Evolutionary conservation across 2,888 invertebrate genomes (phyloP).

Genomic region (Dryomyza anilis): DNA sequence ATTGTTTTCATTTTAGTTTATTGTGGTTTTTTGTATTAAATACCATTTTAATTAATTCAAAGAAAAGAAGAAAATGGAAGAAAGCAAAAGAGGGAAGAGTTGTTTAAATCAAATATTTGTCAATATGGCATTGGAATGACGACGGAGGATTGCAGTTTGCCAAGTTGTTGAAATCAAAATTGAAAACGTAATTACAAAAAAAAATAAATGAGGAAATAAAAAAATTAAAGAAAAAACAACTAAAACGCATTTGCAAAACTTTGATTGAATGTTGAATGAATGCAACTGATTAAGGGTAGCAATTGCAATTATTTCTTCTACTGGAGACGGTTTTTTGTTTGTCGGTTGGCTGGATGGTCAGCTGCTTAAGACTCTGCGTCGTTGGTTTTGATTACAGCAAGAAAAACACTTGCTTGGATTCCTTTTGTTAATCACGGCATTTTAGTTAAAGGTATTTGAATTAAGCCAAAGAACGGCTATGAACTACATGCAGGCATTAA

Average conservation of each 20-base stretch:
- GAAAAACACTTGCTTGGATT: slow-evolving; percentile 58
- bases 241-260: slow-evolving; percentile 10
- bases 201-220: background rate
- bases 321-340: no score
- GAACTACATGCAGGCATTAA: background rate
- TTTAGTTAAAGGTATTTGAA: background rate
- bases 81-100: slow-evolving; percentile 22
- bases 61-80: slow-evolving; percentile 11
- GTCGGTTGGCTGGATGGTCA: no score
- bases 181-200: no score
- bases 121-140: background rate
- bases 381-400: slow-evolving; percentile 53
- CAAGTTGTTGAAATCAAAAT: background rate
- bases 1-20: background rate
- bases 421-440: slow-evolving; percentile 34
- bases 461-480: background rate
- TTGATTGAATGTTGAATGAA: slow-evolving; percentile 29
- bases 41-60: slow-evolving; percentile 20
- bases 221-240: slow-evolving; percentile 8
- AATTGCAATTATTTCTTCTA: no score
- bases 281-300: background rate
- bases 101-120: slow-evolving; percentile 36
- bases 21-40: background rate
- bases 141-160: background rate
- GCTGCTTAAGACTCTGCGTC: slow-evolving; percentile 38